phyloP scores from a whole-genome alignment of 2,797 vertebrate species.

The Squalus acanthias region DNA sequence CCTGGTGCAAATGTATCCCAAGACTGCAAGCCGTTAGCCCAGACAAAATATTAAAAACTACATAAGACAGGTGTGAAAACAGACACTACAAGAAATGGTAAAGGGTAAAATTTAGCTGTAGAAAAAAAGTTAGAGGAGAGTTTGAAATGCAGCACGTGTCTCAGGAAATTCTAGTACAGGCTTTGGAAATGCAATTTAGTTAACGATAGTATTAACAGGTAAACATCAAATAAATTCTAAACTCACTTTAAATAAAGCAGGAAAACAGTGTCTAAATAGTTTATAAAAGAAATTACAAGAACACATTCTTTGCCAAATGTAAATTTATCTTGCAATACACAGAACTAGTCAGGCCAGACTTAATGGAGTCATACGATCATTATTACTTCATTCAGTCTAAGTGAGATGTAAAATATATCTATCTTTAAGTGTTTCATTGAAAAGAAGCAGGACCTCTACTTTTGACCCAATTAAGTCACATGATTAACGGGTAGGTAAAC shows the following conservation, averaged over 20 bases:
- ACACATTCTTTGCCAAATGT: neutral
- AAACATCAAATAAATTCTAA: constrained; percentile 3
- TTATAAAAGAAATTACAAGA: constrained; percentile 1
- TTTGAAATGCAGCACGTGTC: neutral
- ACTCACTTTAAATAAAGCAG: neutral
- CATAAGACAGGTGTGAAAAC: neutral
- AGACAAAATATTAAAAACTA: neutral
- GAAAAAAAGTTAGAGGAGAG: neutral
- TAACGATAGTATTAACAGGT: neutral
- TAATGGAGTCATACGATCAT: neutral
- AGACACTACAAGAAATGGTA: too few species aligned
- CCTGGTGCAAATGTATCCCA: neutral
- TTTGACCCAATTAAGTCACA: neutral
- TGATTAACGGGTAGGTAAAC: neutral
- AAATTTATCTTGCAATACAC: neutral
- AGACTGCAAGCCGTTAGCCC: neutral
- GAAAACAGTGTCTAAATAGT: neutral
- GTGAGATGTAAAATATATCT: neutral
- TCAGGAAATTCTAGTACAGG: neutral
- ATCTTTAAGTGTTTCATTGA: neutral
- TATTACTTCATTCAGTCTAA: neutral
- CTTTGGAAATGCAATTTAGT: neutral
- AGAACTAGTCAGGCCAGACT: neutral
- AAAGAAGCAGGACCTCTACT: neutral
- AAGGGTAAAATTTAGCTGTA: too few species aligned